Conservation (phyloP, 2,888 invertebrate genomes). For the Pseudanteris insignis region DNA sequence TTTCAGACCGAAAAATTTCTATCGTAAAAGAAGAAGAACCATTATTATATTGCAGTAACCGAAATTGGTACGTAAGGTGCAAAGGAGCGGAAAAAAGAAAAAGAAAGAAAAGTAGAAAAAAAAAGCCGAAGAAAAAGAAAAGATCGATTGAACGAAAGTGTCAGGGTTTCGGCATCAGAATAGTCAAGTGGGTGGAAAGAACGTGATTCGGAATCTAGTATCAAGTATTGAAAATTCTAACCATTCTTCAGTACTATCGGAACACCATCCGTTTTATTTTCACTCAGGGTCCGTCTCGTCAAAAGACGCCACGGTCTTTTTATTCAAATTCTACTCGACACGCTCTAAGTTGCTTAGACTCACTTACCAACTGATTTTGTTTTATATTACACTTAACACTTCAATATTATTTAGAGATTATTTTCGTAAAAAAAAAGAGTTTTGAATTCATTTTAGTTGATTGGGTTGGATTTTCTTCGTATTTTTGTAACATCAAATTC, state of each 20-base stretch:
- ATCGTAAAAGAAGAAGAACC: conserved; percentile 4
- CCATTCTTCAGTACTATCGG: conserved; percentile 46
- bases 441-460: no score
- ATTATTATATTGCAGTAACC: conserved; percentile 12
- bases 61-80: conserved; percentile 14
- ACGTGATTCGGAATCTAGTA: conserved; percentile 54
- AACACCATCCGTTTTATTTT: conserved; percentile 50
- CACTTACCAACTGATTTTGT: no score
- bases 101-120: no score
- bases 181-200: conserved; percentile 49
- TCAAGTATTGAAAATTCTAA: conserved; percentile 51
- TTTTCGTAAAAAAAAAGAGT: no score
- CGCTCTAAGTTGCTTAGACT: conserved; percentile 23
- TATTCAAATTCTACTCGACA: conserved; percentile 38
- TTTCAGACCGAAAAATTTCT: no score
- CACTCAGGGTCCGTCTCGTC: conserved; percentile 45
- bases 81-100: conserved; percentile 1
- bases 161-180: conserved; percentile 42
- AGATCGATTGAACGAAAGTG: conserved; percentile 14
- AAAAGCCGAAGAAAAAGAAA: no score
- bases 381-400: no score
- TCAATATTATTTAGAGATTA: no score
- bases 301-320: conserved; percentile 54
- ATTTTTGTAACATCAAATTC: no score
- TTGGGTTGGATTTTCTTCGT: no score